Conservation (phyloP, 2,113 vertebrate genomes). For the Aspiorhynchus laticeps region DNA sequence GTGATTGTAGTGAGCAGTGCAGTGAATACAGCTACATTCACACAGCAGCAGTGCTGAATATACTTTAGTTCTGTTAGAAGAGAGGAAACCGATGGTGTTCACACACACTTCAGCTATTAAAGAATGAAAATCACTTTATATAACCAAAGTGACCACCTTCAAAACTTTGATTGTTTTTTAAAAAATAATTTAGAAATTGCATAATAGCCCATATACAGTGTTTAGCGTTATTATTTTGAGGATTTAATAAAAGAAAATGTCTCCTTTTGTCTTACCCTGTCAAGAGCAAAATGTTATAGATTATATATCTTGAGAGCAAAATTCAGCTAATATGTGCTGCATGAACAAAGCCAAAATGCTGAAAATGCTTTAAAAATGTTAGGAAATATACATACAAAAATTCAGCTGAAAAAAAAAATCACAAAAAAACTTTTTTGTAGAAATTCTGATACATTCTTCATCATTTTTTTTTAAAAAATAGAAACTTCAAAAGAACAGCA, state of each 20-base stretch:
- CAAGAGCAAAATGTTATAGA: neutral
- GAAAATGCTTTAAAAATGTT: neutral
- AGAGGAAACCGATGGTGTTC: neutral
- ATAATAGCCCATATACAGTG: too few relatives aligned
- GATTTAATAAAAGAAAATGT: too few relatives aligned
- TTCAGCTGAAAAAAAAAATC: too few relatives aligned
- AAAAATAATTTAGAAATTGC: too few relatives aligned
- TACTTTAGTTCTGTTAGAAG: neutral
- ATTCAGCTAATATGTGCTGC: neutral
- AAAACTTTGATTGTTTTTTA: too few relatives aligned
- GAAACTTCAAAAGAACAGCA: neutral
- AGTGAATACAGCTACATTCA: neutral
- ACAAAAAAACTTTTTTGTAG: neutral
- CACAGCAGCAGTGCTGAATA: neutral
- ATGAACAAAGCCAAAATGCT: neutral
- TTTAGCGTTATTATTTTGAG: too few relatives aligned
- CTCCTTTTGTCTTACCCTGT: too few relatives aligned
- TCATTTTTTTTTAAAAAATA: neutral
- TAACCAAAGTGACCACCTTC: neutral
- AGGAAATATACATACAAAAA: neutral
- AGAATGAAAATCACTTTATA: neutral
- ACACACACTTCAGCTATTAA: neutral
- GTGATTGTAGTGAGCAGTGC: neutral
- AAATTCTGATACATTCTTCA: neutral
- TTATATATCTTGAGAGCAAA: neutral